Evolutionary conservation across 2,888 invertebrate genomes (phyloP), one percentile per base, ranked within the genome.

Genomic region (Ryuthela nishihirai): DNA sequence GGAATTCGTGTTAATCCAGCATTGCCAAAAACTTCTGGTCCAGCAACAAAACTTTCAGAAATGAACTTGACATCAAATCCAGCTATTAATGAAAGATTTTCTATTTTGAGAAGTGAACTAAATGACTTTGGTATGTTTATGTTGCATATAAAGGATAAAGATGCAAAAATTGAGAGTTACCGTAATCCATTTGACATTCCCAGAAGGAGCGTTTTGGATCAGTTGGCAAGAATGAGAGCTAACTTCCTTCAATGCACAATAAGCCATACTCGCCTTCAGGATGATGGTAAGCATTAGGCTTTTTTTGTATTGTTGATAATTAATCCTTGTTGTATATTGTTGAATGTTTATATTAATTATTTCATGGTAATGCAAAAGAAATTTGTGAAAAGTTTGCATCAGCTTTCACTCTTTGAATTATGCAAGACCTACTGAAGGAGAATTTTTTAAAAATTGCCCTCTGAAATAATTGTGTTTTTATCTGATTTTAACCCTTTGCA

Each of bases 141-240:
- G 10, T 66, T 76, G 20, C 71, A 80, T 75, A 72, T 78, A 73
- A 68, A 73, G 75, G 83, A 68, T 77, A 81, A 68, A 71, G 77
- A 81, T 48, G 78, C 82, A 70, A 76, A 80, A 17, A 77, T 78
- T 6, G 84, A 86, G 68, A 83, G 84, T 34, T 94, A 89, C 73
- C 82, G 93, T 67, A 98, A 99, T 77, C 92, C 98, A 0, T 97
- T 92, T 71, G 97, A 97, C 78, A 91, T 99, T 71, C 89, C 90
- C 20, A 80, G 98, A 43, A 81, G 85, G 67, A 85, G 87, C 71
- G 77, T 98, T 39, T 79, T 97, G 64, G 92, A 93, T 76, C 97
- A 97, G 79, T 87, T 97, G 62, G 85, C 88, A 2, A 80, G 92
- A 69, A 94, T 99, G 92, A 83, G 95, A 34, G 87, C 91, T 39